Percentiles rank a stretch among this genome's conserved stretches.
Conservation (phyloP, 2,888 invertebrate genomes). For the Rhamnusium bicolor region DNA sequence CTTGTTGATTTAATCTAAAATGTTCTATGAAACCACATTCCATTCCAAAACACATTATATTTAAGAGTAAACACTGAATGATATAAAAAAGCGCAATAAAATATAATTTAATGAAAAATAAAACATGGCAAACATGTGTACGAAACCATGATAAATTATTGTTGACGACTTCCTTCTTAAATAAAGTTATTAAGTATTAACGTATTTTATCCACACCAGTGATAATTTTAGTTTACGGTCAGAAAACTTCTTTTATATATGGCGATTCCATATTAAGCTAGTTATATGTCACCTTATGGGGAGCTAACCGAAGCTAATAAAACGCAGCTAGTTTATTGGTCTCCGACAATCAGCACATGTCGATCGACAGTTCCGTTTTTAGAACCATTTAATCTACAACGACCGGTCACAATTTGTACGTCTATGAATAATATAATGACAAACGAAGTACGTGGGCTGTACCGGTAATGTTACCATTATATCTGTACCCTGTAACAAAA, state of each 20-base stretch:
- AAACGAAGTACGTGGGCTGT: constrained; percentile 34
- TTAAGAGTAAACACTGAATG: constrained; percentile 1
- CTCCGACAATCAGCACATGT: constrained; percentile 27
- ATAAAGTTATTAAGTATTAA: constrained; percentile 21
- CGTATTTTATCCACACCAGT: constrained; percentile 1
- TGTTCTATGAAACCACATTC: not conserved
- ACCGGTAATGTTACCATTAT: constrained; percentile 23
- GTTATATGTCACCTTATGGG: constrained; percentile 8
- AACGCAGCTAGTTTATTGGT: constrained; percentile 30
- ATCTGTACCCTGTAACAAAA: not conserved
- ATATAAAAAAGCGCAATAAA: not conserved
- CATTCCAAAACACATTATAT: not conserved
- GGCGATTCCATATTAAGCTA: not conserved
- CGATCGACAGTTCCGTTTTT: constrained; percentile 38
- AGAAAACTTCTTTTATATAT: not conserved
- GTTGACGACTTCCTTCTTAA: not conserved
- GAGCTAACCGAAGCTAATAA: constrained; percentile 20
- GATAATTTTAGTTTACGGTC: constrained; percentile 23
- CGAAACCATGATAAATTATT: not conserved
- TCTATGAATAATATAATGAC: constrained; percentile 33
- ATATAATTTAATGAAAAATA: constrained; percentile 15
- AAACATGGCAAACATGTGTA: constrained; percentile 4
- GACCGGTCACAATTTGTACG: constrained; percentile 38
- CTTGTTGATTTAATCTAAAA: not conserved
- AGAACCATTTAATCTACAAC: constrained; percentile 33